Evolutionary conservation across 2,797 vertebrate genomes (phyloP), one percentile per base, ranked within the genome.

Genomic region (Leuciscus waleckii): DNA sequence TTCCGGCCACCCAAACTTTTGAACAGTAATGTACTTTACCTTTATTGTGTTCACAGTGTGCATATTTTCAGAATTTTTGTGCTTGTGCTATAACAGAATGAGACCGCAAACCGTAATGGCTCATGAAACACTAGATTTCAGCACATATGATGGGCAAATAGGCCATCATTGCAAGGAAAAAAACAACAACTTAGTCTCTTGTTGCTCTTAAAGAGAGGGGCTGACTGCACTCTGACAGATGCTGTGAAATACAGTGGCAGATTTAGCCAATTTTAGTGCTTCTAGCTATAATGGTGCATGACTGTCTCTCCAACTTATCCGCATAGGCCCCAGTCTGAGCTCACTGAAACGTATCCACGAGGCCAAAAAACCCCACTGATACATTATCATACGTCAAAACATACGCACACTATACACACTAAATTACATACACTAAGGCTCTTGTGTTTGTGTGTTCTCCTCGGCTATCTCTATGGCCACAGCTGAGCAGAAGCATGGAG

Each of bases 401-500:
- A 82, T 73, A 85, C 78, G 39, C 70, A 80, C 77, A 75, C 32
- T 79, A 76, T 67, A 84, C 61, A 58, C 82, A 84, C 81, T 67
- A 73, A 74, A 78, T 54, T 77, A 67, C 73, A 85, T 46, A 54
- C 79, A 79, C 71, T 39, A 63, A 78, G 68, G 58, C n/a, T 32
- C 49, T 43, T 81, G 70, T 84, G 63, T 79, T 39, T 87, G 54
- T 79, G 37, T 73, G 21, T 85, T 56, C 69, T 81, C 35, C 43
- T 35, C 56, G 0, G 51, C 41, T 80, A 29, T 85, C 77, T 63
- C 29, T 74, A 79, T 82, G 51, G 95, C 95, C 93, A 89, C 93
- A 95, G 95, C 95, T 94, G 96, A 75, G 96, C 95, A 95, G 92
- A 96, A 94, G 94, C 96, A 95, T 95, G 95, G 94, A 96, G 96